Percentiles rank a stretch among this genome's conserved stretches.
Conservation (phyloP, 2,888 invertebrate genomes). For the Himalopsyche kuldschensis region DNA sequence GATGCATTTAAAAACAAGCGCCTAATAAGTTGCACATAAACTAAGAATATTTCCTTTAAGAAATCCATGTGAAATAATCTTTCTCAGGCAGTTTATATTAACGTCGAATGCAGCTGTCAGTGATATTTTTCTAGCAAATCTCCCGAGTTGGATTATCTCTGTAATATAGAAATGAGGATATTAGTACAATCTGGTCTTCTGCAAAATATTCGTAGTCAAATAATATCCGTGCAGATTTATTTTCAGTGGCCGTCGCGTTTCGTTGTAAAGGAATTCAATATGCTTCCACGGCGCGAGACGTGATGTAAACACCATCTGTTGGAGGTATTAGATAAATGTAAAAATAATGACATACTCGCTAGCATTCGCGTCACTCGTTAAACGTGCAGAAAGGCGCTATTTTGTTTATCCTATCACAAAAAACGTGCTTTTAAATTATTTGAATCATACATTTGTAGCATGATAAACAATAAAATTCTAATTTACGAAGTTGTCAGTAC, state of each 20-base stretch:
- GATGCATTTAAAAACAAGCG: too few relatives aligned
- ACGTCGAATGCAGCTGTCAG: not conserved
- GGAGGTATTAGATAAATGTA: constrained; percentile 23
- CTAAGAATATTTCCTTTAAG: too few relatives aligned
- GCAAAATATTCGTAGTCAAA: constrained; percentile 13
- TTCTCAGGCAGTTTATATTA: not conserved
- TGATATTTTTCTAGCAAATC: not conserved
- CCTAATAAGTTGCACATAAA: too few relatives aligned
- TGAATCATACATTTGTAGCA: not conserved
- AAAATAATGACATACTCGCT: constrained; percentile 12
- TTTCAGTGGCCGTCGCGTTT: constrained; percentile 9
- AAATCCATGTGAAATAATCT: not conserved
- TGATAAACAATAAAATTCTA: not conserved
- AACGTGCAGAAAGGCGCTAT: not conserved
- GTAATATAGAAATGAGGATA: not conserved
- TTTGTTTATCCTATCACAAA: not conserved
- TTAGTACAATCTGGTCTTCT: not conserved
- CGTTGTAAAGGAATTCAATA: constrained; percentile 17
- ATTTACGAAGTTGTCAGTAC: not conserved
- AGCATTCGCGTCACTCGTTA: not conserved
- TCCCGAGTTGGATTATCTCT: not conserved
- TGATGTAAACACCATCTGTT: constrained; percentile 8
- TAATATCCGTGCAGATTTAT: constrained; percentile 16
- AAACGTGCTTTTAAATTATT: not conserved
- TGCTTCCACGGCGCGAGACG: not conserved